A percentile compares a stretch with the other conserved stretches of the same genome.
Conservation (phyloP, 2,797 vertebrate species). For the Dendrocincla tyrannina region DNA sequence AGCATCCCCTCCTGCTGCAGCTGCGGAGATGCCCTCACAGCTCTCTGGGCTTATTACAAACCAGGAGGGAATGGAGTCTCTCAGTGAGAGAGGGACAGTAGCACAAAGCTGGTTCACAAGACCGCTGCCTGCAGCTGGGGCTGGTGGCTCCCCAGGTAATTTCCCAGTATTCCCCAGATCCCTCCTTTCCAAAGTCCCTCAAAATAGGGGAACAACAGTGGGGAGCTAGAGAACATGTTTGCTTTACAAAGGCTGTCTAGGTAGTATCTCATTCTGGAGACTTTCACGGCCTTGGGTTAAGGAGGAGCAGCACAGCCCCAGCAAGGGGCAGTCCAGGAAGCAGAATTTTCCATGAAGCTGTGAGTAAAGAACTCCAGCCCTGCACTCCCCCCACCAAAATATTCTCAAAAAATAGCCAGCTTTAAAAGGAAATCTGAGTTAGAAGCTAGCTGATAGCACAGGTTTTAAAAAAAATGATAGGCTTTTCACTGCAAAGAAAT, state of each 20-base stretch:
- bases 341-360: neutral
- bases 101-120: neutral
- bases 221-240: neutral
- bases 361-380: neutral
- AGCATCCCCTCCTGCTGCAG: neutral
- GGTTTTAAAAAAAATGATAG: neutral
- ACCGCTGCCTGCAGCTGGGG: neutral
- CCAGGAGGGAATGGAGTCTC: neutral
- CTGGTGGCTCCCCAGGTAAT: neutral
- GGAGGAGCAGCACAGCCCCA: accelerated
- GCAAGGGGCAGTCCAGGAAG: neutral
- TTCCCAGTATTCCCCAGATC: neutral
- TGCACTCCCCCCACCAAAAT: neutral
- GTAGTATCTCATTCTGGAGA: neutral
- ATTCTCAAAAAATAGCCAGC: neutral
- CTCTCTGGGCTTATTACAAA: neutral
- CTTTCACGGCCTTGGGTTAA: neutral
- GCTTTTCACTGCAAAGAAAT: neutral
- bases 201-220: neutral
- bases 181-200: neutral
- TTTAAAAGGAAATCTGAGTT: neutral
- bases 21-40: neutral
- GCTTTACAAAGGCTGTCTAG: neutral
- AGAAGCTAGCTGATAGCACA: neutral
- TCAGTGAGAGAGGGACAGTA: neutral